Percentiles rank a stretch among this genome's conserved stretches.
These are phyloP conservation scores for Polypterus senegalus DNA, from an alignment of 2,113 vertebrate species.

Conservation along the genomic window DNA sequence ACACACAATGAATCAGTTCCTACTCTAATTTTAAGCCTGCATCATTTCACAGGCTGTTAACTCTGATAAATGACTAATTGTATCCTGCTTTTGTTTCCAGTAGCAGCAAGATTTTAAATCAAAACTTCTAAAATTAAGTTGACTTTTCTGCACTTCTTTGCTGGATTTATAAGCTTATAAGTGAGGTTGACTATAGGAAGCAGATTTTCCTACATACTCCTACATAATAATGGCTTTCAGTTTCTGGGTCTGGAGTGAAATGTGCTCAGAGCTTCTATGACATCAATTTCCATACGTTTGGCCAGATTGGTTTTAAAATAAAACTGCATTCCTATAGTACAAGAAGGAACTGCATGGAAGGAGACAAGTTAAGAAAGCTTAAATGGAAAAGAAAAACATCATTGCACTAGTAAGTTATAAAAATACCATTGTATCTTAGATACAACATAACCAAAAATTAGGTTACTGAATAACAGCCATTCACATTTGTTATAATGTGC, in stretches of 20 bases:
- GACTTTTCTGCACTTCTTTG: constrained; percentile 6
- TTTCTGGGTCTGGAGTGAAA: constrained; percentile 15
- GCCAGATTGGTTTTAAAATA: constrained; percentile 30
- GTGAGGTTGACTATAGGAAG: constrained; percentile 15
- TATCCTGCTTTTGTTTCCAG: not conserved
- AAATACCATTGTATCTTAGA: constrained; percentile 23
- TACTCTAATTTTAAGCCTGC: too few relatives aligned
- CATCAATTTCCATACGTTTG: constrained; percentile 42
- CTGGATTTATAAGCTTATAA: constrained; percentile 6
- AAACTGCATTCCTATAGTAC: constrained; percentile 25
- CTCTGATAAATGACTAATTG: too few relatives aligned
- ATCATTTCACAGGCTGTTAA: too few relatives aligned
- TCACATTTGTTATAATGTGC: too few relatives aligned
- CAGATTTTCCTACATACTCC: constrained; percentile 22
- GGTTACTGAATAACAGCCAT: too few relatives aligned
- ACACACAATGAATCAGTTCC: too few relatives aligned
- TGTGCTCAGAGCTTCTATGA: constrained; percentile 28
- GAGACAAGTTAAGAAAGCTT: not conserved
- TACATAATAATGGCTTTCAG: constrained; percentile 33
- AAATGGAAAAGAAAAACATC: constrained; percentile 21
- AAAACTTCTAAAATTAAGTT: not conserved
- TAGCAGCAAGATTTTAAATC: not conserved
- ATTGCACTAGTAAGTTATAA: constrained; percentile 7
- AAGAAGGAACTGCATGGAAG: constrained; percentile 14
- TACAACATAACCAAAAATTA: constrained; percentile 15